A percentile compares a stretch with the other conserved stretches of the same genome.
Evolutionary conservation across 2,113 vertebrate genomes (phyloP).

Genomic region (Pseudonaja textilis): DNA sequence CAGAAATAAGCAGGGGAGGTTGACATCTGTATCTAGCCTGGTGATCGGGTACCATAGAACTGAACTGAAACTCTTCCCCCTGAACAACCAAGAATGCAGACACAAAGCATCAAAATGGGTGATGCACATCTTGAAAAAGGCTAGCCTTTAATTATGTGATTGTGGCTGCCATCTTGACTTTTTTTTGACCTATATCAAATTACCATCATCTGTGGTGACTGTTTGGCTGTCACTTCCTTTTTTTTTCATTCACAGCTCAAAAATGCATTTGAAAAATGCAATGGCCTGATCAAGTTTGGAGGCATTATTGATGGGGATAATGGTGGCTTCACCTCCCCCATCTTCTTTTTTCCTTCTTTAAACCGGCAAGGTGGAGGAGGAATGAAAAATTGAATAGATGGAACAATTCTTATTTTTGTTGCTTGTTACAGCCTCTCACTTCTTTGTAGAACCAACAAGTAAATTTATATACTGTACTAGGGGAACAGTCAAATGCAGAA

Average conservation of each 20-base stretch:
- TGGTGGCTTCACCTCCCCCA: not conserved
- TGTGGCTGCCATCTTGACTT: not conserved
- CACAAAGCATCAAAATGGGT: not conserved
- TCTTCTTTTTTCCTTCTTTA: not conserved
- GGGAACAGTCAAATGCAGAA: not conserved
- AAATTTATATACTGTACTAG: not conserved
- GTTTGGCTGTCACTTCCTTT: not conserved
- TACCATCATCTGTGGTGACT: not conserved
- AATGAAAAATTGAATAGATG: not conserved
- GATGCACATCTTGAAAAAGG: not conserved
- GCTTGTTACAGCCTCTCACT: not conserved
- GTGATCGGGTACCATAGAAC: not conserved
- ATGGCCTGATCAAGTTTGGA: not conserved
- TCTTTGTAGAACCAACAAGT: not conserved
- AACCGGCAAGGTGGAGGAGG: not conserved
- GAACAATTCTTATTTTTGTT: not conserved
- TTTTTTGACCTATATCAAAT: not conserved
- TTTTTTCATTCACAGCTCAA: not conserved
- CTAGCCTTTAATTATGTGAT: not conserved
- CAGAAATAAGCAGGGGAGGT: not conserved
- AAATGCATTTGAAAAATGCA: not conserved
- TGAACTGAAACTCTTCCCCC: not conserved
- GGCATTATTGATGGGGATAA: not conserved
- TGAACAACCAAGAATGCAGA: not conserved
- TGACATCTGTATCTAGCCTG: not conserved